Base-by-base conservation (phyloP, 2,113 vertebrate genomes). In the Himantopus leucocephalus region DNA sequence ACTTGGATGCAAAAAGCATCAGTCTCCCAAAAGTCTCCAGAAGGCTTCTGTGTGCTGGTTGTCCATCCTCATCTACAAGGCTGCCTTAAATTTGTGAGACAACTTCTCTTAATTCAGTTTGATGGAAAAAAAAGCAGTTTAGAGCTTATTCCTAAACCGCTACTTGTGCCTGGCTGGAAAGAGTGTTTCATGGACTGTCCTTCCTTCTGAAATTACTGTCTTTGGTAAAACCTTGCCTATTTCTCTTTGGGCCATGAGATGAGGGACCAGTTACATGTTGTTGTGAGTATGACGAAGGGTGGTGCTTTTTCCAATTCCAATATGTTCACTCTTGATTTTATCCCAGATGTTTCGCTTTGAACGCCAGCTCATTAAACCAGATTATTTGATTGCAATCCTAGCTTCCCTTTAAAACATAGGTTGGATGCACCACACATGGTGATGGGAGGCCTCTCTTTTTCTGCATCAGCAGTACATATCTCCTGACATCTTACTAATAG, bases 21-120 rank as follows among this genome's bases (percentile, higher is more conserved):
- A 74, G 21, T 47, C 8, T 12, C 15, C 30, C 45, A 64, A 67
- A 67, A 74, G 13, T 43, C 9, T 35, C 23, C 35, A 24, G 18
- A 71, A 63, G 12, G 11, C 5, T 50, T 75, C 21, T 32, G 0
- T 1, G 0, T 64, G 29, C 6, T 47, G 7, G 14, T 39, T 75
- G 23, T 21, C 37, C 34, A 14, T n/a, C 39, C 10, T 20, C 2
- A 37, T 10, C 22, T 43, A 13, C 14, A 55, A 63, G 6, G 5
- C 10, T 64, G 29, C 3, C 26, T 67, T 82, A 67, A 63, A 37
- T 39, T 72, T 52, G 17, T 64, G 43, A 78, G 23, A 10, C 10
- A 85, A 17, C 7, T 55, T 87, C 26, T 35, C 27, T 85, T 39
- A 39, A 76, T 43, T 23, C 14, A 35, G 10, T 34, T 52, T 6